These are phyloP conservation scores for Caenorhabditis remanei DNA, from an alignment of 1,140 invertebrate genomes.

Conservation along the genomic window DNA sequence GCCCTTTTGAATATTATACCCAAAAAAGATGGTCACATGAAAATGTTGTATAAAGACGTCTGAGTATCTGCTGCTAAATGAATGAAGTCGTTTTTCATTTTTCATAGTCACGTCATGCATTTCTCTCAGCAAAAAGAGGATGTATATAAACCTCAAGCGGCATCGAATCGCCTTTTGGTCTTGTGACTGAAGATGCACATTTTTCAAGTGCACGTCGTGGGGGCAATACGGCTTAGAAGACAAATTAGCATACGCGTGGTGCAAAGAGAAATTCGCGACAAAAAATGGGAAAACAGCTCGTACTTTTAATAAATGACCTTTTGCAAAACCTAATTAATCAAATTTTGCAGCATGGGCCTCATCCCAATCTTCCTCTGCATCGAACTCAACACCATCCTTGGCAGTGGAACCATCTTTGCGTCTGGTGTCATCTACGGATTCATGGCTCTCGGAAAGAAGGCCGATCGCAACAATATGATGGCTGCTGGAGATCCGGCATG, in stretches of 20 bases:
- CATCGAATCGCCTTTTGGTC: neutral
- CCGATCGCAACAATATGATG: conserved; percentile 76
- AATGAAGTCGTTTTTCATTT: too few species aligned
- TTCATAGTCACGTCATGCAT: too few species aligned
- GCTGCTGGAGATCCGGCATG: conserved; percentile 73
- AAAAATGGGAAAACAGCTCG: too few species aligned
- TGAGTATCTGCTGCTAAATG: too few species aligned
- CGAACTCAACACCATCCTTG: conserved; percentile 86
- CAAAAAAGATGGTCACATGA: too few species aligned
- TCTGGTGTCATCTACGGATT: conserved; percentile 91
- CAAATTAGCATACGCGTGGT: conserved; percentile 5
- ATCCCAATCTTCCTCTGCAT: conserved; percentile 85
- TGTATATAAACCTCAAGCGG: too few species aligned
- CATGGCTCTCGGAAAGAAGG: conserved; percentile 85
- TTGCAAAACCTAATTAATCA: neutral
- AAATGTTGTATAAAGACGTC: too few species aligned
- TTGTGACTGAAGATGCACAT: neutral
- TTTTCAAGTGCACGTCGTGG: conserved; percentile 2
- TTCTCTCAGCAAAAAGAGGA: neutral
- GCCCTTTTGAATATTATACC: too few species aligned
- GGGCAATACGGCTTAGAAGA: neutral
- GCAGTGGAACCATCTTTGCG: conserved; percentile 88
- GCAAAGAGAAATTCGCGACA: neutral
- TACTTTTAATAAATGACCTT: neutral
- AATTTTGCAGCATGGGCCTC: conserved; percentile 72